These are phyloP conservation scores for Rhinichthys klamathensis DNA, from an alignment of 2,113 vertebrate genomes.

Conservation along the genomic window DNA sequence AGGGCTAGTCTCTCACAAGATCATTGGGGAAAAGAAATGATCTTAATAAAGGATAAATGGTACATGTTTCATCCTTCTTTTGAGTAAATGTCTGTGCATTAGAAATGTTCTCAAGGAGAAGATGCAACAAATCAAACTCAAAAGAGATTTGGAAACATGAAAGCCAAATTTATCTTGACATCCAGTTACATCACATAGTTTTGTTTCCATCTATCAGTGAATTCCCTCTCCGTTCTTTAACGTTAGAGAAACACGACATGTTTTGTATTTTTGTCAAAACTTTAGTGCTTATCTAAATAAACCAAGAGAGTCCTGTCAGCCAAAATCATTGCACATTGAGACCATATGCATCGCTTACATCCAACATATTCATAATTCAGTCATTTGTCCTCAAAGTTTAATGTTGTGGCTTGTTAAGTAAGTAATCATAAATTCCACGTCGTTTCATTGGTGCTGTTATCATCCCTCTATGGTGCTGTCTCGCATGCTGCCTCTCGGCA, in stretches of 20 bases:
- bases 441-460: slow-evolving; percentile 19
- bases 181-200: not conserved
- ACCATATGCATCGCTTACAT: slow-evolving; percentile 33
- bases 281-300: slow-evolving; percentile 33
- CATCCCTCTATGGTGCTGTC: slow-evolving; percentile 24
- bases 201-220: slow-evolving; percentile 10
- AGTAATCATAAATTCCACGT: slow-evolving; percentile 54
- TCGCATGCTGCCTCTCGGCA: slow-evolving; percentile 5
- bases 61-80: not conserved
- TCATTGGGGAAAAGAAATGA: slow-evolving; percentile 3
- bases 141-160: not conserved
- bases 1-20: not conserved
- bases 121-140: slow-evolving; percentile 3
- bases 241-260: not conserved
- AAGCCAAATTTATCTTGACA: not conserved
- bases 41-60: not conserved
- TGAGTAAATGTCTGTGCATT: not conserved
- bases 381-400: slow-evolving; percentile 57
- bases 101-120: not conserved
- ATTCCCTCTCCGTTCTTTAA: not conserved
- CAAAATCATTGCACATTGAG: slow-evolving; percentile 16
- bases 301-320: slow-evolving; percentile 37
- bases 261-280: slow-evolving; percentile 11
- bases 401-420: slow-evolving; percentile 59
- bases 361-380: slow-evolving; percentile 60